Base-by-base conservation (phyloP, 2,888 invertebrate genomes). In the Crossocerus cetratus region DNA sequence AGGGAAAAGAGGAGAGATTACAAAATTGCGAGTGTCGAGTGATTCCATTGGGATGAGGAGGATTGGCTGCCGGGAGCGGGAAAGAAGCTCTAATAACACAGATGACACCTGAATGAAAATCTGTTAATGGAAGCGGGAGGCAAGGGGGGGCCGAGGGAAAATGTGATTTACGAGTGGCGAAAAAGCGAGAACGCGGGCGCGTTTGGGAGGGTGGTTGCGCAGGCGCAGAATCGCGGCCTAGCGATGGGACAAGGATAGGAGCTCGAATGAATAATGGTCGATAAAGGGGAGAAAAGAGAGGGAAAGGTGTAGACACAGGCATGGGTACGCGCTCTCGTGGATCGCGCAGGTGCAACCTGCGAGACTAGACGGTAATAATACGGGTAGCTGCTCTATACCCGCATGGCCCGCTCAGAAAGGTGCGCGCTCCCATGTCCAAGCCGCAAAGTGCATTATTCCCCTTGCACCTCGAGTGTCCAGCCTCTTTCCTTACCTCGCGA, bases 331-430 rank as follows among this genome's bases (percentile, higher is more conserved):
- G 49, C 4, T 49, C n/a, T 49, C 69, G 60, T 53, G 64, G 68
- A 58, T 63, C 63, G 75, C 65, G 74, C 82, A 82, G 82, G 80
- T 82, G 82, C 77, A 67, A 53, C 49, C 64, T 54, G 72, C 69
- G 63, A 54, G 65, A 23, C 65, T 75, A 69, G 76, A 76, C 45
- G 73, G 70, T 74, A 74, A 80, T 78, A 76, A 82, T 82, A 82
- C 82, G 82, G 82, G 82, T 76, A 67, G 71, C 56, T 53, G 60
- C 58, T 68, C 49, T 49, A 49, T 49, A 54, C 82, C 82, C 82
- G 82, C 82, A 82, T 82, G 73, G 68, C 20, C 66, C 65, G 53
- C 65, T 49, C 66, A 59, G 63, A 68, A 64, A 63, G 66, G 53
- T 67, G 56, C 61, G 20, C 63, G 66, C 3, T 49, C 14, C 49